Conservation (phyloP, 64 coral and sea anemone species). For the Dendronephthya gigantea region DNA sequence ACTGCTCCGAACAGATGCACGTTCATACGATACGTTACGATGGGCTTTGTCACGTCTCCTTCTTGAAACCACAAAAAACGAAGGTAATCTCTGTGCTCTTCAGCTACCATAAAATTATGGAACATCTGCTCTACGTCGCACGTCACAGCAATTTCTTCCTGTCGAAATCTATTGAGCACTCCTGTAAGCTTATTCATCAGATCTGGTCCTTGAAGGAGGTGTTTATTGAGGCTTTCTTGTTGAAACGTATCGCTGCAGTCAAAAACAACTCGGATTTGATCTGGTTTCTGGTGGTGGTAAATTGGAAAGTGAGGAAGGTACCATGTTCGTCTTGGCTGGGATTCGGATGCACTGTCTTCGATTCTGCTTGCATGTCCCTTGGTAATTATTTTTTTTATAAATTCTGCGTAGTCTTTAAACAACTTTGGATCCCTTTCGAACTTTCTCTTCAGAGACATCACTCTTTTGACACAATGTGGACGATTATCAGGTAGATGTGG, state of each 20-base stretch:
- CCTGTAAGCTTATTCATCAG: conserved; percentile 11
- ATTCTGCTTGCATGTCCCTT: neutral
- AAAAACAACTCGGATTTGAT: conserved; percentile 20
- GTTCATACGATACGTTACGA: conserved; percentile 2
- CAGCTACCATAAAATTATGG: neutral
- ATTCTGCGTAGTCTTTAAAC: conserved; percentile 1
- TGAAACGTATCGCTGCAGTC: neutral
- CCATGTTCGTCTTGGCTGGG: neutral
- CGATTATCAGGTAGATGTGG: neutral
- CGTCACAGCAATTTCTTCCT: neutral
- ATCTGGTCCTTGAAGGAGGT: conserved; percentile 22
- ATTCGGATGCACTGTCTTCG: neutral
- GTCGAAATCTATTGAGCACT: conserved; percentile 13
- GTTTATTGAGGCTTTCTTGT: neutral
- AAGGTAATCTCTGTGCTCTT: conserved; percentile 26
- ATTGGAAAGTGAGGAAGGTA: conserved; percentile 4
- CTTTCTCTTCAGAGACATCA: neutral
- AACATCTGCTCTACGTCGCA: conserved; percentile 19
- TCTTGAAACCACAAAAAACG: conserved; percentile 31
- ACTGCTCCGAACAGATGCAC: neutral
- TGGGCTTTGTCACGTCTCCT: neutral
- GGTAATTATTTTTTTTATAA: neutral
- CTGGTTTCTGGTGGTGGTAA: neutral
- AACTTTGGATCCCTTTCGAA: neutral
- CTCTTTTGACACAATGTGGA: neutral